Percentiles rank a stretch among this genome's conserved stretches.
Conservation (phyloP, 2,888 invertebrate species). For the Oscheius myriophilus region DNA sequence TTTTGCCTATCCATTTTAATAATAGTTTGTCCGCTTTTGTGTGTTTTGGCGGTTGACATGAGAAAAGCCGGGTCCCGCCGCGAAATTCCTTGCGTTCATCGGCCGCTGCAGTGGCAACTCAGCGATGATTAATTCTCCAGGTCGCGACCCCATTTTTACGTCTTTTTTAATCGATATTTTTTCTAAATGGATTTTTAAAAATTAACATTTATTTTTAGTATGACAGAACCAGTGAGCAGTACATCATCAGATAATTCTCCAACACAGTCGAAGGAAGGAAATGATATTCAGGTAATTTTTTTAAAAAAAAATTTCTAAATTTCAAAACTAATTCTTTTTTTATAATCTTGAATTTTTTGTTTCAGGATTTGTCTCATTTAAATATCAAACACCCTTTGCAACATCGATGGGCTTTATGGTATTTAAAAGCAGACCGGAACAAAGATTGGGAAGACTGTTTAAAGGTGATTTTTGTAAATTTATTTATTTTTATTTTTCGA, state of each 20-base stretch:
- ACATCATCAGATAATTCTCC: not conserved
- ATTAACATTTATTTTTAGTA: not conserved
- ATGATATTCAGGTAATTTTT: not conserved
- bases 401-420: slow-evolving; percentile 90
- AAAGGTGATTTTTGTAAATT: slow-evolving; percentile 73
- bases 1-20: too few relatives aligned
- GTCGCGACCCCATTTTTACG: too few relatives aligned
- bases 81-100: not conserved
- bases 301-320: not conserved
- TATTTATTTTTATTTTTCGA: not conserved
- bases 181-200: not conserved
- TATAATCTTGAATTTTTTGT: not conserved
- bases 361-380: not conserved
- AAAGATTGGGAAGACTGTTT: slow-evolving; percentile 94
- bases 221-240: not conserved
- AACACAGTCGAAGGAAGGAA: slow-evolving; percentile 1
- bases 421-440: slow-evolving; percentile 85
- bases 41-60: too few relatives aligned
- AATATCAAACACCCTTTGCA: slow-evolving; percentile 36
- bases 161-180: not conserved
- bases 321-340: not conserved
- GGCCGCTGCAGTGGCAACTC: too few relatives aligned
- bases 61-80: slow-evolving; percentile 9
- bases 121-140: too few relatives aligned
- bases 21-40: too few relatives aligned